These are phyloP conservation scores for Equus przewalskii DNA, from an alignment of 2,113 vertebrate genomes.

Conservation along the genomic window DNA sequence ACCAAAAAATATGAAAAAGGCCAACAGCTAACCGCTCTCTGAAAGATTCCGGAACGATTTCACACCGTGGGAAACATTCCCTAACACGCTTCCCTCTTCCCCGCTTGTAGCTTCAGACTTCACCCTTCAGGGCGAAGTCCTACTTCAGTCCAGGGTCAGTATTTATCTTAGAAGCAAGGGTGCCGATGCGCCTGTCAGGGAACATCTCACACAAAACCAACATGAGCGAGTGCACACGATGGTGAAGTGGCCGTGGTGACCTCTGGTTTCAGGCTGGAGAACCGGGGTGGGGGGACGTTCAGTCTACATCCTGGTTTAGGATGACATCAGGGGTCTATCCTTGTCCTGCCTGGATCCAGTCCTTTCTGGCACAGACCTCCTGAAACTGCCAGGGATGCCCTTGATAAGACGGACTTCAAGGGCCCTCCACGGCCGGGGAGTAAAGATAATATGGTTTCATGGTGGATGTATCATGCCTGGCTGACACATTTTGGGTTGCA, in stretches of 20 bases:
- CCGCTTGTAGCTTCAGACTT: constrained; percentile 19
- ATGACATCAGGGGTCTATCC: not conserved
- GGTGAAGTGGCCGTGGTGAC: too few species aligned
- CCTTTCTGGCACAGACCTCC: not conserved
- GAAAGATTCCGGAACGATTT: constrained; percentile 37
- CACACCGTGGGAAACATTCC: constrained; percentile 3
- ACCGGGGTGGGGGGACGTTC: not conserved
- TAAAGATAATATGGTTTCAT: not conserved
- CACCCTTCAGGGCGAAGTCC: not conserved
- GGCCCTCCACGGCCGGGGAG: not conserved
- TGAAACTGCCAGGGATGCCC: not conserved
- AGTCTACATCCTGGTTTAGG: not conserved
- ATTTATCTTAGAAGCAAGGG: constrained; percentile 25
- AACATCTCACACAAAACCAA: not conserved
- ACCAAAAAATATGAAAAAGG: not conserved
- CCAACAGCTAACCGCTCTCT: constrained; percentile 28
- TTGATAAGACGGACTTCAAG: not conserved
- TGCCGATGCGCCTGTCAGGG: not conserved
- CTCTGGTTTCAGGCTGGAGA: not conserved
- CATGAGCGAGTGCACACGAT: too few species aligned
- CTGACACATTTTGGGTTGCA: not conserved
- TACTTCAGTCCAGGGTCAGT: not conserved
- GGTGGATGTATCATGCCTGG: not conserved
- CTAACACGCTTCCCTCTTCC: constrained; percentile 31
- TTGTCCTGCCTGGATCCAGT: not conserved